Conservation (phyloP, 2,797 vertebrate genomes). For the Darevskia mixta region DNA sequence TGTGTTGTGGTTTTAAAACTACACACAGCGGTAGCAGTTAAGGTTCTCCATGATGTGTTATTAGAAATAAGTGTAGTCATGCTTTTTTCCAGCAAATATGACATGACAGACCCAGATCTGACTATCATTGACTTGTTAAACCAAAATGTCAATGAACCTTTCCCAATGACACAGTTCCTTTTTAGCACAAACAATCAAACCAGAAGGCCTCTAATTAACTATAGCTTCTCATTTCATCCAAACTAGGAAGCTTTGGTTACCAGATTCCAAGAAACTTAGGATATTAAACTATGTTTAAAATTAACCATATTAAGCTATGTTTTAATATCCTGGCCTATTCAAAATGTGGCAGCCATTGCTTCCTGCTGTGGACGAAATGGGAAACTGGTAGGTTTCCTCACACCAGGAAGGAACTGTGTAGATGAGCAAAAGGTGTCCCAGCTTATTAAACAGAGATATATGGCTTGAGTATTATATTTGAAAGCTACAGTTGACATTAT, state of each 20-base stretch:
- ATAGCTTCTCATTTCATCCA: too few relatives aligned
- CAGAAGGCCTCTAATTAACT: background rate
- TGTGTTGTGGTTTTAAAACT: background rate
- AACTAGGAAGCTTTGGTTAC: background rate
- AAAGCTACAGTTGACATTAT: background rate
- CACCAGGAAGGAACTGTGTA: background rate
- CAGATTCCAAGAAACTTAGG: background rate
- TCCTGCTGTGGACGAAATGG: background rate
- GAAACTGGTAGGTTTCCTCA: background rate
- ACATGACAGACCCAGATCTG: background rate
- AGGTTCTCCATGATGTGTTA: background rate
- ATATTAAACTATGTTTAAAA: background rate
- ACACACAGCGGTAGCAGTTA: background rate
- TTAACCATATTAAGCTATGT: too few relatives aligned
- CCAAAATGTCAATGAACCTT: too few relatives aligned
- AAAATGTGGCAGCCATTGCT: too few relatives aligned
- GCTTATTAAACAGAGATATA: background rate
- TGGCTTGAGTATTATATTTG: background rate
- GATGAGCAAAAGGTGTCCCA: background rate
- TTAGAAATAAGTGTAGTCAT: background rate
- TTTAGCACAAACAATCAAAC: background rate
- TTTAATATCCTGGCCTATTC: too few relatives aligned
- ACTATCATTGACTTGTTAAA: too few relatives aligned
- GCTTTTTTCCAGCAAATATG: background rate
- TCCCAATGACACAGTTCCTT: too few relatives aligned